Conservation (phyloP, 2,888 invertebrate species). For the Opisthograptis luteolata region DNA sequence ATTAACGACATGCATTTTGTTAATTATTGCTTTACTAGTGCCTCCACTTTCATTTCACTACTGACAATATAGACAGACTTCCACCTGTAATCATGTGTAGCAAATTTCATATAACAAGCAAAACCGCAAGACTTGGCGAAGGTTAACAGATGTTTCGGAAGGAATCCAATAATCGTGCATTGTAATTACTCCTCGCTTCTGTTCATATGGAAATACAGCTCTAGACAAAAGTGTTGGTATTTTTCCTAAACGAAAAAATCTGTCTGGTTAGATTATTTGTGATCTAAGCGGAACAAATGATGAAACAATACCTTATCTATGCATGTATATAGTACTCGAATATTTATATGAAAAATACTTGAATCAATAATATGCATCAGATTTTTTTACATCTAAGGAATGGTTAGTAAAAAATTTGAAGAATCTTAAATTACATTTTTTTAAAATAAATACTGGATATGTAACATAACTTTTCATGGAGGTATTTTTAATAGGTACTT, state of each 20-base stretch:
- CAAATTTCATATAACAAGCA: slow-evolving; percentile 31
- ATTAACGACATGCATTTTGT: too few species aligned
- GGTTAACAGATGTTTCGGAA: slow-evolving; percentile 45
- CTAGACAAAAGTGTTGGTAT: neutral
- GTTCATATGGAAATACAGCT: slow-evolving; percentile 18
- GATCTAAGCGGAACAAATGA: too few species aligned
- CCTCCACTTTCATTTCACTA: neutral
- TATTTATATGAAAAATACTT: too few species aligned
- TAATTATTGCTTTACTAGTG: neutral
- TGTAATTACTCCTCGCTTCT: slow-evolving; percentile 41
- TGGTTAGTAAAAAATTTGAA: too few species aligned
- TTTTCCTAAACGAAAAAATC: neutral
- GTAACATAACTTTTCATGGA: too few species aligned
- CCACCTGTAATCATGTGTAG: slow-evolving; percentile 15
- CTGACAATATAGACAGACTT: neutral
- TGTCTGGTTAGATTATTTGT: neutral
- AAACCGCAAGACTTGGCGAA: slow-evolving; percentile 46
- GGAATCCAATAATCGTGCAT: slow-evolving; percentile 35
- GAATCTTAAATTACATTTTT: too few species aligned
- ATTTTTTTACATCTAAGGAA: too few species aligned
- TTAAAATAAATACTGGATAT: too few species aligned
- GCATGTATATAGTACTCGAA: too few species aligned
- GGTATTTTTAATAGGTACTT: too few species aligned
- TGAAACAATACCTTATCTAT: too few species aligned
- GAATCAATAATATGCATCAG: too few species aligned